These are phyloP conservation scores for Acyrthosiphon pisum DNA, from an alignment of 1,140 invertebrate genomes.

Conservation along the genomic window DNA sequence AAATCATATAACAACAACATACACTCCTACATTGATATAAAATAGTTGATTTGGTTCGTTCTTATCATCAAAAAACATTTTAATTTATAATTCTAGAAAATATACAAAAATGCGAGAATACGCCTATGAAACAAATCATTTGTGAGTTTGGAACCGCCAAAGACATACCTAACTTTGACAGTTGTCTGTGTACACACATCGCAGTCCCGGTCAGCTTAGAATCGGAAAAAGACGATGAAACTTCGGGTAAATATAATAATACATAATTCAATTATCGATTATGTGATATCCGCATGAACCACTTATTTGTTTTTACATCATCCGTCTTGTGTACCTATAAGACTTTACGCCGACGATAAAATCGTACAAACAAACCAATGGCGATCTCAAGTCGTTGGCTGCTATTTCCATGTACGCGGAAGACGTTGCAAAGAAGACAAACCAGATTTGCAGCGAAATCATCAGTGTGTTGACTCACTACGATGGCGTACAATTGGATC, in stretches of 20 bases:
- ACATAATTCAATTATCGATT: not conserved
- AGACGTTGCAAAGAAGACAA: slow-evolving; percentile 39
- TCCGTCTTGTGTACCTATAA: not conserved
- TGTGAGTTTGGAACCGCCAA: slow-evolving; percentile 44
- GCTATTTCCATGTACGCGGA: slow-evolving; percentile 31
- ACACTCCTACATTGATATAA: not conserved
- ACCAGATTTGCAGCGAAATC: slow-evolving; percentile 42
- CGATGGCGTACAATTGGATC: slow-evolving; percentile 73
- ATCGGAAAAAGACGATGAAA: slow-evolving; percentile 43
- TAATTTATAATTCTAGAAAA: slow-evolving; percentile 33
- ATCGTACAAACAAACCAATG: slow-evolving; percentile 31
- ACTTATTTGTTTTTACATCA: not conserved
- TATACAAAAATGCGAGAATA: slow-evolving; percentile 29
- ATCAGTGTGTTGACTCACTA: slow-evolving; percentile 67
- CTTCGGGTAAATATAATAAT: not conserved
- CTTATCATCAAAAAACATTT: not conserved
- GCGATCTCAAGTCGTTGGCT: slow-evolving; percentile 35
- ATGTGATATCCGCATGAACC: not conserved
- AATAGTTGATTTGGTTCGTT: not conserved
- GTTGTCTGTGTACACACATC: slow-evolving; percentile 33
- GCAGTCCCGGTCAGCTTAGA: slow-evolving; percentile 34
- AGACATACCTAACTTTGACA: not conserved
- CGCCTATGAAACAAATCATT: slow-evolving; percentile 49
- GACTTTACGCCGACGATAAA: slow-evolving; percentile 13
- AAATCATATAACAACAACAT: not conserved